These are phyloP conservation scores for Himalopsyche tibetana DNA, from an alignment of 2,888 invertebrate genomes.

Conservation along the genomic window DNA sequence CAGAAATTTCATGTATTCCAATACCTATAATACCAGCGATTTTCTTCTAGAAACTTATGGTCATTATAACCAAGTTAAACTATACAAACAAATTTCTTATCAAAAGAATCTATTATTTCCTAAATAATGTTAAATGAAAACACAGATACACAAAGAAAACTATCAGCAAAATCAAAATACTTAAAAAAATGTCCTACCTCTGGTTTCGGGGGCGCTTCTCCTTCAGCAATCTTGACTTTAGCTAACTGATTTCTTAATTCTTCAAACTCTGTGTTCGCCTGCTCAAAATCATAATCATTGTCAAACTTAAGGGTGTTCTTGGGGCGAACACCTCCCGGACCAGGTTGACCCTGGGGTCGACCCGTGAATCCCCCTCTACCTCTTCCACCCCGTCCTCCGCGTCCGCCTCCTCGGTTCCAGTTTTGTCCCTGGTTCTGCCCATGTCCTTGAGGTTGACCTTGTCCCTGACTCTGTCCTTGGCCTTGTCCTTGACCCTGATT, in stretches of 20 bases:
- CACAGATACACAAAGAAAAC: too few species aligned
- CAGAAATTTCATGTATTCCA: too few species aligned
- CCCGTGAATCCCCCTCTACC: conserved; percentile 74
- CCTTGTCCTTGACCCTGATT: conserved; percentile 66
- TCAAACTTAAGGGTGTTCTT: conserved; percentile 93
- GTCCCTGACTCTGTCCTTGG: conserved; percentile 65
- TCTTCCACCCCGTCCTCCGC: conserved; percentile 71
- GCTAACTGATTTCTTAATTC: conserved; percentile 91
- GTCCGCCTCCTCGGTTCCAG: conserved; percentile 75
- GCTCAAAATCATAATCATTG: conserved; percentile 98
- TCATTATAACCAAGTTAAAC: too few species aligned
- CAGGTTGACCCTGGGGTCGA: conserved; percentile 69
- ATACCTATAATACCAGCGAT: too few species aligned
- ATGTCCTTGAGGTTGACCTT: conserved; percentile 64
- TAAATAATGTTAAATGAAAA: too few species aligned
- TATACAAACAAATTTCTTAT: too few species aligned
- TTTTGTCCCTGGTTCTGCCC: conserved; percentile 73
- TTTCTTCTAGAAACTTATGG: too few species aligned
- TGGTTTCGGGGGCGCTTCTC: conserved; percentile 71
- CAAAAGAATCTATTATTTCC: too few species aligned
- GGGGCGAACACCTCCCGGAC: conserved; percentile 71
- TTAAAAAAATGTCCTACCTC: conserved; percentile 72
- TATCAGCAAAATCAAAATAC: too few species aligned
- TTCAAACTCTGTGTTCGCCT: conserved; percentile 98
- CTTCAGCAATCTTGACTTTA: conserved; percentile 86